These are phyloP conservation scores for Microcebus ravelobensis DNA, from an alignment of 2,113 vertebrate species.

Conservation along the genomic window DNA sequence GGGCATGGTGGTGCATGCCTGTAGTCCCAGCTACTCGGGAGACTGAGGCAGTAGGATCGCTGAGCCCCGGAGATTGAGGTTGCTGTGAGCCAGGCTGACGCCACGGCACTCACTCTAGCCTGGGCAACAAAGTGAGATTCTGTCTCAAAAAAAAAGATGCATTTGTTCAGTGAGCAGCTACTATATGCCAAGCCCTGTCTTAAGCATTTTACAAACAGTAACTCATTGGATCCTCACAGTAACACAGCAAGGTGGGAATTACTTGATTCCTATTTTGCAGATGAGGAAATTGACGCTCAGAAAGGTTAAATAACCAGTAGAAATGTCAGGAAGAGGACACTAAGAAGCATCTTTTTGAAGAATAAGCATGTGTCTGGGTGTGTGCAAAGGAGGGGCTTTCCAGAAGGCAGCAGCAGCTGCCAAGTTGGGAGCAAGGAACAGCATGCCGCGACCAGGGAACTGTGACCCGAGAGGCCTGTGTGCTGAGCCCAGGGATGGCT, in stretches of 20 bases:
- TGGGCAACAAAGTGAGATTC: no score
- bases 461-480: neutral
- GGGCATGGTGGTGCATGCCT: no score
- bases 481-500: neutral
- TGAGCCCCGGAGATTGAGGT: no score
- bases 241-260: neutral
- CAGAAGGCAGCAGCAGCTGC: neutral
- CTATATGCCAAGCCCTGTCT: neutral
- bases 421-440: neutral
- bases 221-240: neutral
- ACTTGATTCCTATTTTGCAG: neutral
- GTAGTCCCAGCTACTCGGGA: no score
- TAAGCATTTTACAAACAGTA: neutral
- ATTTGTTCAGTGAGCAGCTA: neutral
- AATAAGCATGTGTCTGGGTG: neutral
- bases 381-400: neutral
- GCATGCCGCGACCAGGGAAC: neutral
- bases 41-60: no score
- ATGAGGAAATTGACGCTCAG: neutral
- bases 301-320: neutral
- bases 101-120: no score
- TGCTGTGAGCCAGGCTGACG: no score
- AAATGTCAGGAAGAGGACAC: neutral
- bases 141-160: no score
- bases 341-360: neutral